Conservation (phyloP, 2,888 invertebrate species). For the Craniophora ligustri region DNA sequence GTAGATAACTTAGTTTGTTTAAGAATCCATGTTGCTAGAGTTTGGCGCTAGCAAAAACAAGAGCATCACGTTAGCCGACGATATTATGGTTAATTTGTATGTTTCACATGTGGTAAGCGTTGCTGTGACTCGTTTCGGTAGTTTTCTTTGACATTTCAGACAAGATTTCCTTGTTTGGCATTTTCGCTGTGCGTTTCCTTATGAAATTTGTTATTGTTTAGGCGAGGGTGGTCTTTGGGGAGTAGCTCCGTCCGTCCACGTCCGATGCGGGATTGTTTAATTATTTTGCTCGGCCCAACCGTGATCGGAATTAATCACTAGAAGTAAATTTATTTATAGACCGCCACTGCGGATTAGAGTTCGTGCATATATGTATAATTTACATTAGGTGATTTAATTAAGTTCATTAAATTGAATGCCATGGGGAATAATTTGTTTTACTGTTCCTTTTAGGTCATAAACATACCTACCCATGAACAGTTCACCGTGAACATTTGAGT, state of each 20-base stretch:
- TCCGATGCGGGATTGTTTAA: slow-evolving; percentile 82
- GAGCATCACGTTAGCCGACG: not conserved
- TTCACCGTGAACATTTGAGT: too few relatives aligned
- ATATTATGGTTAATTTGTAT: slow-evolving; percentile 51
- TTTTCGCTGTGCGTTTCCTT: slow-evolving; percentile 65
- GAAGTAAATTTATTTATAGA: slow-evolving; percentile 72
- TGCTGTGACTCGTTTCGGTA: slow-evolving; percentile 48
- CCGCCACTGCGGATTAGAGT: slow-evolving; percentile 41
- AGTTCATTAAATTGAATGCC: slow-evolving; percentile 23
- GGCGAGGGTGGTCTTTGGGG: slow-evolving; percentile 68
- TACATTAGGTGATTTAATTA: slow-evolving; percentile 31
- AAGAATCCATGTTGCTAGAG: too few relatives aligned
- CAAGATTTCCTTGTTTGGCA: slow-evolving; percentile 61
- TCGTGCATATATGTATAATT: slow-evolving; percentile 49
- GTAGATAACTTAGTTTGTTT: too few relatives aligned
- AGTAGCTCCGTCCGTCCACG: slow-evolving; percentile 65
- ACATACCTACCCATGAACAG: not conserved
- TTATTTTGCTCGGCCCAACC: slow-evolving; percentile 79
- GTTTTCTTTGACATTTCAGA: slow-evolving; percentile 61
- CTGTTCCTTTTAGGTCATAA: not conserved
- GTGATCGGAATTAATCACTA: slow-evolving; percentile 82
- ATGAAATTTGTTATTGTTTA: slow-evolving; percentile 75
- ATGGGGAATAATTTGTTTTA: slow-evolving; percentile 16
- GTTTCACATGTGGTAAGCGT: slow-evolving; percentile 40
- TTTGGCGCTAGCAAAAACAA: too few relatives aligned